A percentile compares a stretch with the other conserved stretches of the same genome.
These are phyloP conservation scores for Drosophila limbata DNA, from an alignment of 2,888 invertebrate species.

Conservation along the genomic window DNA sequence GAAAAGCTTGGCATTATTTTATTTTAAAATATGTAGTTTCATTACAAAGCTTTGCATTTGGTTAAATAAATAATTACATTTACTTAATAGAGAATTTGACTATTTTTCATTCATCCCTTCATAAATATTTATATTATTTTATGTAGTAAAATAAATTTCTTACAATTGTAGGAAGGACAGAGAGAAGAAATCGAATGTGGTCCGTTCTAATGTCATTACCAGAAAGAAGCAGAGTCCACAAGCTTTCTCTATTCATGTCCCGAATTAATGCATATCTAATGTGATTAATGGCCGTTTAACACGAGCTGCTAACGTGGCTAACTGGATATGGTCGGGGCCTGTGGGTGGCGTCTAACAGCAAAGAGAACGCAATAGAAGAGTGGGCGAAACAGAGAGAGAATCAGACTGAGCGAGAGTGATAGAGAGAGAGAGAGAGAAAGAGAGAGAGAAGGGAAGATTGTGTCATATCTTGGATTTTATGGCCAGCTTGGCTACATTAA, in stretches of 20 bases:
- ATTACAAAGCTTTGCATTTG: background rate
- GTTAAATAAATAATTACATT: background rate
- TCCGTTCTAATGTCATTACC: slow-evolving; percentile 12
- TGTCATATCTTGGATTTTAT: slow-evolving; percentile 60
- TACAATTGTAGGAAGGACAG: background rate
- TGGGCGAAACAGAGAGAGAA: background rate
- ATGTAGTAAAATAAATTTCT: background rate
- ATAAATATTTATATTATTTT: slow-evolving; percentile 3
- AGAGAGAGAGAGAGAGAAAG: slow-evolving; percentile 1
- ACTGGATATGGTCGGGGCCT: slow-evolving; percentile 27
- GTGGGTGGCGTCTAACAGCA: slow-evolving; percentile 47
- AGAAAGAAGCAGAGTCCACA: slow-evolving; percentile 21
- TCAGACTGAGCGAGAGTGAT: background rate
- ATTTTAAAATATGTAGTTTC: slow-evolving; percentile 2
- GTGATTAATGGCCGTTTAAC: slow-evolving; percentile 82
- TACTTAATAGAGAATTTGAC: background rate
- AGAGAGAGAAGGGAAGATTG: slow-evolving; percentile 11
- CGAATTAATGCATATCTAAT: slow-evolving; percentile 75
- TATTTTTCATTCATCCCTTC: background rate
- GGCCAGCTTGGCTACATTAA: slow-evolving; percentile 64
- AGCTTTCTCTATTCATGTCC: slow-evolving; percentile 21
- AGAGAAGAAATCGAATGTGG: background rate
- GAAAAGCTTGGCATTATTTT: slow-evolving; percentile 12
- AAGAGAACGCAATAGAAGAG: slow-evolving; percentile 1
- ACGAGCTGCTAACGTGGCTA: slow-evolving; percentile 65